Evolutionary conservation across 30 jellyfish, hydroid and myxozoan genomes (phyloP).

Genomic region (Nemopilema nomurai): DNA sequence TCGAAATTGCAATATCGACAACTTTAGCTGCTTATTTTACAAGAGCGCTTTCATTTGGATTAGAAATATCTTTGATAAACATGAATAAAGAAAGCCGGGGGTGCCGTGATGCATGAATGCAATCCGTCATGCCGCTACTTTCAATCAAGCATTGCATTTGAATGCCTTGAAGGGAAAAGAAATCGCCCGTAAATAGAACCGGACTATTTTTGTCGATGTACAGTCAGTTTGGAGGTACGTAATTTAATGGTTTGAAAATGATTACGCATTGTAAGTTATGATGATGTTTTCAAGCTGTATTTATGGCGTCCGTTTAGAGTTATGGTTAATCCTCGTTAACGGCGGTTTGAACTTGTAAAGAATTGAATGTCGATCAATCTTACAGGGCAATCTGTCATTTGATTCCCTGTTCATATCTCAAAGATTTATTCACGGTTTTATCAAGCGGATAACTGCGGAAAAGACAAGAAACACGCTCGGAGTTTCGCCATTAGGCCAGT

Average conservation of each 20-base stretch:
- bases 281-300: constrained; percentile 14
- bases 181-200: background rate
- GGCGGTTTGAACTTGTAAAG: constrained; percentile 71
- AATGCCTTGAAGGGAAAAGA: background rate
- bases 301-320: constrained; percentile 45
- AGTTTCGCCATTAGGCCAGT: constrained; percentile 1
- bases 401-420: constrained; percentile 34
- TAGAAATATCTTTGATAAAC: background rate
- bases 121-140: background rate
- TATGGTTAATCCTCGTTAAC: constrained; percentile 66
- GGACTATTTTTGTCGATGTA: background rate
- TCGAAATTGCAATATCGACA: too few species aligned
- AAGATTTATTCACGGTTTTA: constrained; percentile 52
- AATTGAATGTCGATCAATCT: constrained; percentile 66
- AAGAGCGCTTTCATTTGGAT: background rate
- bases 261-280: background rate
- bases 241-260: background rate
- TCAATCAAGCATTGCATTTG: background rate
- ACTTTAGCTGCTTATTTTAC: too few species aligned
- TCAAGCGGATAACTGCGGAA: constrained; percentile 50
- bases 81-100: background rate
- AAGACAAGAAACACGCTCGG: constrained; percentile 10
- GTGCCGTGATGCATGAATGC: background rate
- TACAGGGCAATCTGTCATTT: constrained; percentile 55
- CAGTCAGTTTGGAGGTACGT: background rate